Base-by-base conservation (phyloP, 2,888 invertebrate species). In the Agelastica alni region DNA sequence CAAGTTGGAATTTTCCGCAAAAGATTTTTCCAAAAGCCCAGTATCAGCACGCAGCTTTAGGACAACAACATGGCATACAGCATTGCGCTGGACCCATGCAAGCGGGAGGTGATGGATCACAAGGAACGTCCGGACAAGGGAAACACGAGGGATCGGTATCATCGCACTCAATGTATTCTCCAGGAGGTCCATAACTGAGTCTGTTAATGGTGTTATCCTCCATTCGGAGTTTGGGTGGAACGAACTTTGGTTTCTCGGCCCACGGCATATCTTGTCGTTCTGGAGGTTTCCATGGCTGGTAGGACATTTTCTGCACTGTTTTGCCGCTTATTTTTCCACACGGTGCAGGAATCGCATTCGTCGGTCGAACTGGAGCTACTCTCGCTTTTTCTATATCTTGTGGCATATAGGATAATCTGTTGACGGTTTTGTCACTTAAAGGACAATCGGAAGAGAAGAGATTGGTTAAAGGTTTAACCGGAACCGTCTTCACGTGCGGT, bases 131-230 rank as follows among this genome's bases (percentile, higher is more conserved):
- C 1, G 75, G 75, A 62, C 75, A 75, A 18, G 73, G 72, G 34
- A 81, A 78, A 10, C 82, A 82, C 62, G 81, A 79, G 1, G 78
- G 71, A 70, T 82, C 81, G 13, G 81, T 80, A 63, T 82, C 81
- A 62, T 79, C 78, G 53, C 80, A 81, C 60, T 83, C 79, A 0
- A 81, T 78, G 66, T 81, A 84, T 55, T 80, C 80, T 45, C 84
- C 84, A 1, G 84, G 84, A 1, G 83, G 81, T 60, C 80, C 71
- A 75, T 82, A 86, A 62, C 85, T 85, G 37, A 83, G 77, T 34
- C 79, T 79, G 65, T 87, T 85, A 0, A 85, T 76, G 0, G 87
- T 86, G 7, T 83, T 80, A 53, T 80, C 80, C 54, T 86, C 74
- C 75, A 81, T 75, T 16, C 78, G 73, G 12, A 76, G 60, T 14